Conservation (phyloP, 2,113 vertebrate species). For the Orthonyx spaldingii region DNA sequence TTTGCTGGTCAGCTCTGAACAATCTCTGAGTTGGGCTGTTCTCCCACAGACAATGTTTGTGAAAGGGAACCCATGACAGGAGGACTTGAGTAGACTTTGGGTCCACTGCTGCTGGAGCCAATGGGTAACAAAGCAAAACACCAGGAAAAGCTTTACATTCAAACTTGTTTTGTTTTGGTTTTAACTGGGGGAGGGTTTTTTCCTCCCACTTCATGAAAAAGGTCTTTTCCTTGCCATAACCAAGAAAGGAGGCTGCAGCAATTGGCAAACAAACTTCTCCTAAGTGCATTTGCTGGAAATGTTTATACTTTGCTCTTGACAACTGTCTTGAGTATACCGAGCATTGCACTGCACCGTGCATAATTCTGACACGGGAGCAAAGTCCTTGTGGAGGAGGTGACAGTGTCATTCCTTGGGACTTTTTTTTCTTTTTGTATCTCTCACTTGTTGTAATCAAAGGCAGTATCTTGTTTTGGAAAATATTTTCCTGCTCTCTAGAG, state of each 20-base stretch:
- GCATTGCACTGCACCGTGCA: slow-evolving; percentile 41
- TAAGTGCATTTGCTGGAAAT: slow-evolving; percentile 56
- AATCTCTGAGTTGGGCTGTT: neutral
- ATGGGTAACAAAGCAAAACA: neutral
- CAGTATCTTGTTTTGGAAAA: neutral
- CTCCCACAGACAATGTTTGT: neutral
- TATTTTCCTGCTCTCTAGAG: neutral
- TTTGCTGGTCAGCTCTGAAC: neutral
- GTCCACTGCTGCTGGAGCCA: neutral
- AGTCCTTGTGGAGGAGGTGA: slow-evolving; percentile 23
- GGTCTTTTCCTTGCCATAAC: neutral
- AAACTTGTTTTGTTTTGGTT: neutral
- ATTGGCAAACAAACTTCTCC: slow-evolving; percentile 37
- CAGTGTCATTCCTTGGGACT: neutral
- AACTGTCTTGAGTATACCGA: slow-evolving; percentile 7
- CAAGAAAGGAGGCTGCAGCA: slow-evolving; percentile 1
- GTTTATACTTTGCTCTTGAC: slow-evolving; percentile 59
- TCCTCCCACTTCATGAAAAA: neutral
- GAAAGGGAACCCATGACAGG: neutral
- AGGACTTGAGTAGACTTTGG: neutral
- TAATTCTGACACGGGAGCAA: slow-evolving; percentile 41
- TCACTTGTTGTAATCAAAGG: neutral
- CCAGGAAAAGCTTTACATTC: neutral
- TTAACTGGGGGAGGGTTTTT: neutral
- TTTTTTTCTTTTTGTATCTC: neutral